Percentiles rank a stretch among this genome's conserved stretches.
Conservation (phyloP, 2,888 invertebrate genomes). For the Doris montereyensis region DNA sequence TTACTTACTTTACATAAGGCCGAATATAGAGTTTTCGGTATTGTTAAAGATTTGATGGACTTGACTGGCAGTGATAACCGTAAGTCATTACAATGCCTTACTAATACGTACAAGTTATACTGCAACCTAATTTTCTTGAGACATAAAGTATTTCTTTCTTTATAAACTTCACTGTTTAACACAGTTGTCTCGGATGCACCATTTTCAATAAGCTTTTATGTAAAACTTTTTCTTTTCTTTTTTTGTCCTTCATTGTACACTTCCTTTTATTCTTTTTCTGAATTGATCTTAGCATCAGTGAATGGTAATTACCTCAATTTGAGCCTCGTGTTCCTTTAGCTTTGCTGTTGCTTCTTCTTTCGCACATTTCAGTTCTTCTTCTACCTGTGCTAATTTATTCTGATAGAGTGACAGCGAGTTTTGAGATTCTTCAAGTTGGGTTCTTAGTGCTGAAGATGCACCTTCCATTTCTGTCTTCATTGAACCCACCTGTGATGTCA, state of each 20-base stretch:
- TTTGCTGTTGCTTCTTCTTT: constrained; percentile 47
- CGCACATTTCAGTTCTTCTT: constrained; percentile 47
- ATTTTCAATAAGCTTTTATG: too few relatives aligned
- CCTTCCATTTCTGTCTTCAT: constrained; percentile 54
- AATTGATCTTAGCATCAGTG: neutral
- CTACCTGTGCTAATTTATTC: constrained; percentile 45
- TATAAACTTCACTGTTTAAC: too few relatives aligned
- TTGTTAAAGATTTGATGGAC: too few relatives aligned
- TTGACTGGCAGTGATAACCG: too few relatives aligned
- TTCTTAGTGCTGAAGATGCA: constrained; percentile 54
- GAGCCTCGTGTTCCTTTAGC: constrained; percentile 9
- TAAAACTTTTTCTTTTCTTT: neutral
- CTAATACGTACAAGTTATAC: too few relatives aligned
- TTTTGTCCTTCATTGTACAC: neutral
- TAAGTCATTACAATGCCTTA: too few relatives aligned
- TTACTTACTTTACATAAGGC: too few relatives aligned
- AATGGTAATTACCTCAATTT: constrained; percentile 20
- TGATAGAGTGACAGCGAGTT: constrained; percentile 12
- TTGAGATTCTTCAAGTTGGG: constrained; percentile 50
- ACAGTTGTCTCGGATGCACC: too few relatives aligned
- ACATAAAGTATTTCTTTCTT: too few relatives aligned
- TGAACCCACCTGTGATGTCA: constrained; percentile 53
- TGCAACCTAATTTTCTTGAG: too few relatives aligned
- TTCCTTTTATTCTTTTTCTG: neutral
- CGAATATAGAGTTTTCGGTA: too few relatives aligned